A percentile compares a stretch with the other conserved stretches of the same genome.
Conservation (phyloP, 2,888 invertebrate species). For the Poecilus cupreus region DNA sequence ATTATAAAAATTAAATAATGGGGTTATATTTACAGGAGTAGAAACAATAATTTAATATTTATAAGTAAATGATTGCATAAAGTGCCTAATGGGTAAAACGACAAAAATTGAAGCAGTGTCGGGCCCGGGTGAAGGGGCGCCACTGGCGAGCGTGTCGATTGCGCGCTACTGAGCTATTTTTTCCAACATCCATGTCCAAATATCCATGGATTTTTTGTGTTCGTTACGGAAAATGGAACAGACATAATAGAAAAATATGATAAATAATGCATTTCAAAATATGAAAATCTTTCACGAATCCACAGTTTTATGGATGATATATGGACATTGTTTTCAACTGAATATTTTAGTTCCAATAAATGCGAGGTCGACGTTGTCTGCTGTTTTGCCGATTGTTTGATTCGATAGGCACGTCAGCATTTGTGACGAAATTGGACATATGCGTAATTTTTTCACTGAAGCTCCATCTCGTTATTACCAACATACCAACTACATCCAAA, state of each 20-base stretch:
- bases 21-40: too few relatives aligned
- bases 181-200: slow-evolving; percentile 11
- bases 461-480: not conserved
- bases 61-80: not conserved
- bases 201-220: slow-evolving; percentile 47
- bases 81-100: not conserved
- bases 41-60: not conserved
- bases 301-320: slow-evolving; percentile 45
- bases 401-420: slow-evolving; percentile 23
- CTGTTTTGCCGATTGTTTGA: slow-evolving; percentile 29
- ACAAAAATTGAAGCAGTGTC: not conserved
- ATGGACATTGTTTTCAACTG: slow-evolving; percentile 46
- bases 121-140: not conserved
- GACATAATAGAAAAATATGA: slow-evolving; percentile 51
- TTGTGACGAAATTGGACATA: slow-evolving; percentile 21
- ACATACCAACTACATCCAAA: slow-evolving; percentile 2
- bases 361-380: not conserved
- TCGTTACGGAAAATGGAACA: slow-evolving; percentile 49
- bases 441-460: slow-evolving; percentile 19
- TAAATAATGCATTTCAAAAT: slow-evolving; percentile 51
- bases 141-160: not conserved
- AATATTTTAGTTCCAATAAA: slow-evolving; percentile 48
- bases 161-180: slow-evolving; percentile 26
- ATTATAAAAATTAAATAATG: too few relatives aligned
- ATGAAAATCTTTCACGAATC: slow-evolving; percentile 48